Evolutionary conservation across 2,888 invertebrate genomes (phyloP), one percentile per base, ranked within the genome.

Genomic region (Heliconius charithonia): DNA sequence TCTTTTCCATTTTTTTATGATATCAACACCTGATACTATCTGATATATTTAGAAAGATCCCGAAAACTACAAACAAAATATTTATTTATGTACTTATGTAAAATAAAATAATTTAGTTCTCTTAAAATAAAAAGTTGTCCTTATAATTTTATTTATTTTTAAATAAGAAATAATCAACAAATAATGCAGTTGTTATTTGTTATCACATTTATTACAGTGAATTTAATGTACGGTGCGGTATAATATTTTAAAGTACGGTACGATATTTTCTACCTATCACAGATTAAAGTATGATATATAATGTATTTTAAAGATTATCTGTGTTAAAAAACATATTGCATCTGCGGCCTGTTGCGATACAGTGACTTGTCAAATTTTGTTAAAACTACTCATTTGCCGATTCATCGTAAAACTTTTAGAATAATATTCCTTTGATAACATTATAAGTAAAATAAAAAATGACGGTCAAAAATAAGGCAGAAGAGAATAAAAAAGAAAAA

Each of bases 401-500:
- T 62, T 79, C 79, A 81, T 77, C 74, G 37, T 62, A 51, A 76
- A 66, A 51, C 13, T 62, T 65, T 70, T 59, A 65, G 66, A 71
- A 59, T 78, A 80, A 73, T 69, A n/a, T 51, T 22, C 13, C 22
- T 72, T 72, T 59, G 25, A 59, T 72, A 72, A 72, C 62, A 71
- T 71, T 80, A 70, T 73, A 78, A 76, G 66, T 71, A 73, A 37
- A 56, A 56, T 66, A 41, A 27, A 91, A 89, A 85, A 95, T 95
- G 95, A 95, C 95, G 79, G 88, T 90, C 65, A 94, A 94, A 88
- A 93, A 90, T 88, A 95, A 94, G 86, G 84, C 90, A 3, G 95
- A 95, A 78, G 95, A 95, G 82, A 89, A 92, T 45, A 95, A 93
- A 84, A 95, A 95, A 80, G 95, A 94, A 81, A 95, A 95, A 85